Percentiles rank a stretch among this genome's conserved stretches.
phyloP scores from a whole-genome alignment of 2,888 invertebrate genomes.

The Agrochola lota region DNA sequence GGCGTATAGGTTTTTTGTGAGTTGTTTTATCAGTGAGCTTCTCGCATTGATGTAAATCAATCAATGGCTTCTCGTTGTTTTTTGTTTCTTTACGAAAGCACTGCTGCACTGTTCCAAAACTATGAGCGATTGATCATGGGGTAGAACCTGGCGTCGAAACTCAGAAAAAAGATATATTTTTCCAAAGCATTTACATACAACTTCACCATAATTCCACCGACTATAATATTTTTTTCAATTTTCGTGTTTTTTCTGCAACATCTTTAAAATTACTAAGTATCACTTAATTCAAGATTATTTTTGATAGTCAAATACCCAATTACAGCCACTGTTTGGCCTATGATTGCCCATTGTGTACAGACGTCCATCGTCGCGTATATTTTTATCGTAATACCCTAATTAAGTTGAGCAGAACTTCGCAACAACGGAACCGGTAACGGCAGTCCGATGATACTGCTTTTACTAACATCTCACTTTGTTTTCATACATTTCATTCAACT shows the following conservation, averaged over 20 bases:
- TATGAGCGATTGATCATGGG: neutral
- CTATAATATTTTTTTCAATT: neutral
- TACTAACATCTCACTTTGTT: conserved; percentile 44
- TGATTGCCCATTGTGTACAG: neutral
- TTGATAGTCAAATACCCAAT: neutral
- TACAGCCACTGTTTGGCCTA: neutral
- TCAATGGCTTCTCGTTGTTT: neutral
- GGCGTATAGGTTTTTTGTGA: neutral
- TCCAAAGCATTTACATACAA: no score
- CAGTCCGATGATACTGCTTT: conserved; percentile 49
- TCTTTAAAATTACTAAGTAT: neutral
- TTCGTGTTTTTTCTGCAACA: neutral
- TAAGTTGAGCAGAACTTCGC: conserved; percentile 49
- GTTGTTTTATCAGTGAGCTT: neutral
- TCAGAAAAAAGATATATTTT: neutral
- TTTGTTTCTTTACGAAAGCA: neutral
- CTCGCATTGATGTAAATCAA: no score
- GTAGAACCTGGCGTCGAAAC: neutral
- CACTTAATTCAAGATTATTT: neutral
- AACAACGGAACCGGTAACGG: conserved; percentile 54
- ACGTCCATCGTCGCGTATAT: neutral
- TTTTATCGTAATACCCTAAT: conserved; percentile 50
- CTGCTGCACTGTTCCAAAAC: neutral
- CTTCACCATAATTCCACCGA: neutral
- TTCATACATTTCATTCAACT: conserved; percentile 31